Percentiles rank a stretch among this genome's conserved stretches.
These are phyloP conservation scores for Drosophila mimetica DNA, from an alignment of 2,888 invertebrate genomes.

Conservation along the genomic window DNA sequence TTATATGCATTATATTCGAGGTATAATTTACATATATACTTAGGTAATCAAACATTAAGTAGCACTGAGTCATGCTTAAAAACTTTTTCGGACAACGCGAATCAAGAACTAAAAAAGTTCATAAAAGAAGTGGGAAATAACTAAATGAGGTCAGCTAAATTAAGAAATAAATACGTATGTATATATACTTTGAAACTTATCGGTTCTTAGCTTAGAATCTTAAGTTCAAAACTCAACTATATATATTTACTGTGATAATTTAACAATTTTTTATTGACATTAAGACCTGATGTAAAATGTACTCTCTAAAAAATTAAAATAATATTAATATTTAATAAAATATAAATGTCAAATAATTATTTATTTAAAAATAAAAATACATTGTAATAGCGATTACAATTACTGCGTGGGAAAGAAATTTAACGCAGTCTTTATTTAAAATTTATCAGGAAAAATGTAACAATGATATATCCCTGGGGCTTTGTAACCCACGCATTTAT, in stretches of 20 bases:
- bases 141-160: not conserved
- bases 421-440: not conserved
- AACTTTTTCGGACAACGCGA: constrained; percentile 1
- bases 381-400: too few relatives aligned
- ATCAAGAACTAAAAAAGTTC: not conserved
- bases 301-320: too few relatives aligned
- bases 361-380: too few relatives aligned
- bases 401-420: not conserved
- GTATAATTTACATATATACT: not conserved
- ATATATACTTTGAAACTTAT: too few relatives aligned
- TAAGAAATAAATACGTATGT: too few relatives aligned
- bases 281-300: too few relatives aligned
- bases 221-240: too few relatives aligned
- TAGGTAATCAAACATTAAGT: constrained; percentile 9
- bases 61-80: constrained; percentile 5
- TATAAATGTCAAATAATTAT: not conserved
- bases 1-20: not conserved
- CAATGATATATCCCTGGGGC: not conserved
- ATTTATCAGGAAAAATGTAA: not conserved
- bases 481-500: not conserved
- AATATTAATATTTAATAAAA: not conserved
- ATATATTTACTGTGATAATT: too few relatives aligned
- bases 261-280: too few relatives aligned
- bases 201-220: too few relatives aligned
- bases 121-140: not conserved